Evolutionary conservation across 2,113 vertebrate species (phyloP).

Genomic region (Datnioides undecimradiatus): DNA sequence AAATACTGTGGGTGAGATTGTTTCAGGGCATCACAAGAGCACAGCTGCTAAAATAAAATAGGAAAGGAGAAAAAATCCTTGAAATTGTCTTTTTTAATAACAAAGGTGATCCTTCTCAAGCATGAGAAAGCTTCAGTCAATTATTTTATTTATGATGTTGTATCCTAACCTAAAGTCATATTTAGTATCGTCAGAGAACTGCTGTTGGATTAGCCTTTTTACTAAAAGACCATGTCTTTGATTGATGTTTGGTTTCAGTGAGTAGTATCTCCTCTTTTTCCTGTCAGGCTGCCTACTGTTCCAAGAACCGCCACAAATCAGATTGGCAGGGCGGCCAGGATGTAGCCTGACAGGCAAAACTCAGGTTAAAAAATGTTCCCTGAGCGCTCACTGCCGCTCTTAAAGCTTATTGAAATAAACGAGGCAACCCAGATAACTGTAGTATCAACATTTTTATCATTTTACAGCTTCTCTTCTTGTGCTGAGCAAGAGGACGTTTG

Average conservation of each 20-base stretch:
- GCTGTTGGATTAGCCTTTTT: not conserved
- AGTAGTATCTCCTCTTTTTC: not conserved
- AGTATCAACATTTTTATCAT: not conserved
- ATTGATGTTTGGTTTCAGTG: constrained; percentile 3
- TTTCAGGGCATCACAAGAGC: too few relatives aligned
- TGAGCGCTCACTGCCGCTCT: not conserved
- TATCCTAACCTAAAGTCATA: not conserved
- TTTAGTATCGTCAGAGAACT: not conserved
- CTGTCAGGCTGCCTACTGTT: not conserved
- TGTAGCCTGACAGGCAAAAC: not conserved
- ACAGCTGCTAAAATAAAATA: too few relatives aligned
- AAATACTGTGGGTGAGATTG: too few relatives aligned
- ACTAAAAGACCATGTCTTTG: not conserved
- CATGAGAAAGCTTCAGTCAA: not conserved
- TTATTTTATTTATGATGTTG: not conserved
- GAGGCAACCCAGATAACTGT: not conserved
- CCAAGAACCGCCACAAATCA: not conserved
- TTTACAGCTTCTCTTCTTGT: not conserved
- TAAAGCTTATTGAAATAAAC: not conserved
- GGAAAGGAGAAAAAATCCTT: too few relatives aligned
- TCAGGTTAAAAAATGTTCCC: not conserved
- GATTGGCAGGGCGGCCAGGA: not conserved
- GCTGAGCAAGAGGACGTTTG: not conserved
- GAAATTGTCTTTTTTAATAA: not conserved
- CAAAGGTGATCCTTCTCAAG: not conserved